Base-by-base conservation (phyloP, 2,888 invertebrate species). In the Cryptus armator region DNA sequence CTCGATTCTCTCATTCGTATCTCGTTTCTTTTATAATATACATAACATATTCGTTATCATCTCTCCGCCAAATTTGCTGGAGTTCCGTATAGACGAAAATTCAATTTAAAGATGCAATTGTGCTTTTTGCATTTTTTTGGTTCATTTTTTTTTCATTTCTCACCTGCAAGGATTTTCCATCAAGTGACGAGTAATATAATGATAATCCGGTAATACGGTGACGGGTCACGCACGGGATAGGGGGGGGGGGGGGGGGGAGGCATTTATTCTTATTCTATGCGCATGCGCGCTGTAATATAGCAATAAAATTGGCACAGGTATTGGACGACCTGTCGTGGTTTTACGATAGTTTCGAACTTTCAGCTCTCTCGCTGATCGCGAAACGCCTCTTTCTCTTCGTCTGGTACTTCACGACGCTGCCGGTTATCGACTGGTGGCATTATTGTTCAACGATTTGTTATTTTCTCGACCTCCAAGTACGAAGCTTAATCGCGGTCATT, bases 371-470 rank as follows among this genome's bases (percentile, higher is more conserved):
- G 46, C 44, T 67, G 43, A 77, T 74, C 66, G 71, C 32, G 70
- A 74, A 56, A 51, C 48, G 12, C 24, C 67, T 46, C 75, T 29
- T 51, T 12, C 19, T 14, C n/a, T 19, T 64, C 48, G 37, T 67
- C 24, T n/a, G 51, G 46, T 9, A 64, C 29, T 76, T 16, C 59
- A 72, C 67, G 80, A 59, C 51, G 74, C 56, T 59, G 75, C 90
- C 90, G 90, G 90, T 90, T 90, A 90, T 86, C 81, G 87, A 79
- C 90, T 89, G 91, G 90, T 90, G 88, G 90, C 86, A 16, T 75
- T 75, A 90, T 89, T 92, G 88, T 91, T 53, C 76, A 43, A 51
- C 85, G 82, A 88, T 89, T 89, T 89, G 88, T 88, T 71, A 81
- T 67, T 77, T 37, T 16, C 80, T 83, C 44, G 37, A 77, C 83